Conservation (phyloP, 1,140 invertebrate genomes). For the Aphaenogaster ashmeadi region DNA sequence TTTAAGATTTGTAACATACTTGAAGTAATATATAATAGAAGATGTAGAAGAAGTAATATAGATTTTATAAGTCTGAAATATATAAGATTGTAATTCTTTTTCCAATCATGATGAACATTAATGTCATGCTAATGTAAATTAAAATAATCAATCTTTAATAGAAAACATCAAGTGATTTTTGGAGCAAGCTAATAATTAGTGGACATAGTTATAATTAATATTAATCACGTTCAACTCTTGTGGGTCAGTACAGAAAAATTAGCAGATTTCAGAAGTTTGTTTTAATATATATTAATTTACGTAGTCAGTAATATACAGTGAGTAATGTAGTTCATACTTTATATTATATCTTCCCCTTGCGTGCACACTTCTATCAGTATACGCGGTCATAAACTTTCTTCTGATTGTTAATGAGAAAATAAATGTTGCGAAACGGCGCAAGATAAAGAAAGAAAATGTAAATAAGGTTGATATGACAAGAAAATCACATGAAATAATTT, state of each 20-base stretch:
- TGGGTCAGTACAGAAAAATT: not conserved
- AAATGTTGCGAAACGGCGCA: not conserved
- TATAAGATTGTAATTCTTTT: not conserved
- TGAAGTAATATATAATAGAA: not conserved
- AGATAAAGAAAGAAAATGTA: not conserved
- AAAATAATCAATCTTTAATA: not conserved
- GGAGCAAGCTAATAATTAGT: not conserved
- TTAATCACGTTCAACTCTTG: not conserved
- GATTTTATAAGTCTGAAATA: not conserved
- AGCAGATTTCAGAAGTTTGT: slow-evolving; percentile 8
- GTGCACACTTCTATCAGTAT: not conserved
- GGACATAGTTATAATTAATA: not conserved
- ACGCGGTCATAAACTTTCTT: not conserved
- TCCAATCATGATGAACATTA: not conserved
- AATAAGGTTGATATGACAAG: not conserved
- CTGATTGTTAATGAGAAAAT: slow-evolving; percentile 6
- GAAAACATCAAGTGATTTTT: not conserved
- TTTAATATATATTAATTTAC: slow-evolving; percentile 9
- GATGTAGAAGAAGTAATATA: not conserved
- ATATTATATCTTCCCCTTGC: not conserved
- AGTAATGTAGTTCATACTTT: slow-evolving; percentile 11
- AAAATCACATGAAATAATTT: not conserved
- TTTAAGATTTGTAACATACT: not conserved
- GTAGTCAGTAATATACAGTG: not conserved
- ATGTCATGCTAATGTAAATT: not conserved